phyloP scores from a whole-genome alignment of 2,113 vertebrate genomes.

The Chloropsis hardwickii region DNA sequence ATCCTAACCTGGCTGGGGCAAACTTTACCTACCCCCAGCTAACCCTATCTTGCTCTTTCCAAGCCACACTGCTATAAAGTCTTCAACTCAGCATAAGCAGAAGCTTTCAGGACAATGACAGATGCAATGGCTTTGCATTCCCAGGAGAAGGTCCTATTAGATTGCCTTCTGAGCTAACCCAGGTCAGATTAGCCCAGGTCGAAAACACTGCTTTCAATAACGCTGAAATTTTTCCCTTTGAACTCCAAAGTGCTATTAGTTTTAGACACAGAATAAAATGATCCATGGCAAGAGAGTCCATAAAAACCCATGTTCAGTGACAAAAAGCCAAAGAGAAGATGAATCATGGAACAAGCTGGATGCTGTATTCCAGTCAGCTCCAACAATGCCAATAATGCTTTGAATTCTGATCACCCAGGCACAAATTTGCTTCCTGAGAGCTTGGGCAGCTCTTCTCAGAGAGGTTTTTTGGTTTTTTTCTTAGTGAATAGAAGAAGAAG shows the following conservation, averaged over 20 bases:
- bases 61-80: background rate
- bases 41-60: background rate
- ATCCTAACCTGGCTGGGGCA: background rate
- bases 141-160: background rate
- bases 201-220: background rate
- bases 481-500: background rate
- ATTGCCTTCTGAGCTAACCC: background rate
- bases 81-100: background rate
- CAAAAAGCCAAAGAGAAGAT: background rate
- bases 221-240: background rate
- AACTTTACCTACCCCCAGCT: background rate
- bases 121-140: fast-evolving
- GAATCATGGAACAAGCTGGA: background rate
- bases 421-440: background rate
- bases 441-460: background rate
- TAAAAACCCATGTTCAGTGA: background rate
- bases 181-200: background rate
- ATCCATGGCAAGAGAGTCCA: background rate
- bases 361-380: background rate
- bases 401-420: background rate
- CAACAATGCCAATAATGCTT: background rate
- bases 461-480: background rate
- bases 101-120: background rate
- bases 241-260: background rate
- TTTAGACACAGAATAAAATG: background rate